Percentiles rank a stretch among this genome's conserved stretches.
Evolutionary conservation across 2,888 invertebrate genomes (phyloP).

Genomic region (Ophion obscuratus): DNA sequence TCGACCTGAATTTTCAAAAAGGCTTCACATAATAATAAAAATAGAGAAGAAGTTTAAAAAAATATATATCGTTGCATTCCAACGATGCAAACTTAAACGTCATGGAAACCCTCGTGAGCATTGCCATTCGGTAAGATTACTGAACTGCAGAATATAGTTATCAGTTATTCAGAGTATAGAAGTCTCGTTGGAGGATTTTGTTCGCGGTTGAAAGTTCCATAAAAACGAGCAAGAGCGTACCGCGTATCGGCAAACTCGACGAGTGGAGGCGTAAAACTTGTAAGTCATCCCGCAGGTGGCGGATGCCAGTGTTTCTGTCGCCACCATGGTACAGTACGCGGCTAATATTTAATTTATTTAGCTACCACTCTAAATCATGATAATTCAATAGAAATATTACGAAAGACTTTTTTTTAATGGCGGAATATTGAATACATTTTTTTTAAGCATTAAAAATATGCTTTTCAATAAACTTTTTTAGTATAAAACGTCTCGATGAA

Average conservation of each 20-base stretch:
- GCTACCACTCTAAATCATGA: background rate
- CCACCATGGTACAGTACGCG: background rate
- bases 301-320: constrained; percentile 27
- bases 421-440: no score
- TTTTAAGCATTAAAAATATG: no score
- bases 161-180: background rate
- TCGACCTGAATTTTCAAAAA: no score
- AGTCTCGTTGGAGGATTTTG: background rate
- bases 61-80: no score
- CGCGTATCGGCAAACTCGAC: constrained; percentile 1
- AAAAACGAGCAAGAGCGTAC: constrained; percentile 1
- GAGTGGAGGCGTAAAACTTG: constrained; percentile 37
- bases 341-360: background rate
- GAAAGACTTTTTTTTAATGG: no score
- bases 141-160: background rate
- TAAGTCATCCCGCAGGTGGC: constrained; percentile 51
- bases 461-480: no score
- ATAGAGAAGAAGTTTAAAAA: no score
- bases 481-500: no score
- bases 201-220: constrained; percentile 1
- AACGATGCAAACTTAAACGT: no score
- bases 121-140: background rate
- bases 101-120: background rate
- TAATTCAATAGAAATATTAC: background rate
- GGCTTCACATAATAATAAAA: no score